phyloP scores from a whole-genome alignment of 2,797 vertebrate species.

The Sebastes matsubarae region DNA sequence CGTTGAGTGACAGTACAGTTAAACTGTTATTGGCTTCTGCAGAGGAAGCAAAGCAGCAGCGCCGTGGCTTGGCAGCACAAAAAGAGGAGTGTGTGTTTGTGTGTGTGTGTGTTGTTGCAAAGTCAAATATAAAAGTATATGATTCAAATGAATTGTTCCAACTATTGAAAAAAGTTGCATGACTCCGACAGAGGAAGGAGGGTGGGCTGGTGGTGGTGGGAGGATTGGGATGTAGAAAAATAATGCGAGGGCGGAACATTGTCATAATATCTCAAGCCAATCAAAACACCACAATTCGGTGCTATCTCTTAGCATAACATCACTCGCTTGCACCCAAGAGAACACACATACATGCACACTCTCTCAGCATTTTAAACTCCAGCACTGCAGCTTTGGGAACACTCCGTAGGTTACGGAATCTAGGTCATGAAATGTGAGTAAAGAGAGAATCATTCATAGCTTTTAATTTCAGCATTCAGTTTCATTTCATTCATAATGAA shows the following conservation, averaged over 20 bases:
- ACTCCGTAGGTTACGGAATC: slow-evolving; percentile 3
- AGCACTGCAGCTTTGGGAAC: slow-evolving; percentile 13
- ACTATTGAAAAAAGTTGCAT: slow-evolving; percentile 13
- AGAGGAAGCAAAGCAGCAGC: slow-evolving; percentile 46
- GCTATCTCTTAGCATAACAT: not conserved
- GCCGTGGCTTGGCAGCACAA: slow-evolving; percentile 27
- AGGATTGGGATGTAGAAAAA: not conserved
- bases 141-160: slow-evolving; percentile 20
- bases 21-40: slow-evolving; percentile 63
- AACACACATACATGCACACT: not conserved
- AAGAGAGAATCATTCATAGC: slow-evolving; percentile 28
- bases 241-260: not conserved
- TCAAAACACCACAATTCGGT: not conserved
- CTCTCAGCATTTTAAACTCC: not conserved
- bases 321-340: not conserved
- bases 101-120: slow-evolving; percentile 10
- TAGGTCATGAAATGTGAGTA: slow-evolving; percentile 22
- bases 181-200: not conserved
- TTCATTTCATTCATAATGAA: slow-evolving; percentile 49
- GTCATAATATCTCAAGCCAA: not conserved
- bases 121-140: slow-evolving; percentile 47
- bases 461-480: slow-evolving; percentile 43
- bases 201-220: too few relatives aligned
- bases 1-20: slow-evolving; percentile 67
- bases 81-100: slow-evolving; percentile 16